Conservation (phyloP, 2,113 vertebrate genomes). For the Thermophis baileyi region DNA sequence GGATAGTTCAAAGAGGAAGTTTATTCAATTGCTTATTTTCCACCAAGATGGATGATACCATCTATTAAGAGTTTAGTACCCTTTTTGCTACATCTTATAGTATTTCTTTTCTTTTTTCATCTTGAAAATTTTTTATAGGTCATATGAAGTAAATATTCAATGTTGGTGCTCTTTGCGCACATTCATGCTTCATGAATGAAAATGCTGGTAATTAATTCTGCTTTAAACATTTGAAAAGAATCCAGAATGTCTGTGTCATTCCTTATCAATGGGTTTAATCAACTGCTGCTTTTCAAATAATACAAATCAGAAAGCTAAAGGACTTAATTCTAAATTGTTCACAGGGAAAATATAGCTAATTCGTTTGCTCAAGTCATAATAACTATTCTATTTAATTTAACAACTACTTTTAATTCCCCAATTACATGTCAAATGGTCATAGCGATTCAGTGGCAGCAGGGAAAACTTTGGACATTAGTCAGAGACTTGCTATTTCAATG, state of each 20-base stretch:
- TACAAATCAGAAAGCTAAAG: conserved; percentile 48
- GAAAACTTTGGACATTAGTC: not conserved
- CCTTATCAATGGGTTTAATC: conserved; percentile 52
- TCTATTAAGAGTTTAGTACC: accelerated
- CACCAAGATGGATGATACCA: not conserved
- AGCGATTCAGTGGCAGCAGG: not conserved
- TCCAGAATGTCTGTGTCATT: not conserved
- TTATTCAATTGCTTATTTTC: not conserved
- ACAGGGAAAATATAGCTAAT: conserved; percentile 34
- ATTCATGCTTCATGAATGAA: conserved; percentile 3
- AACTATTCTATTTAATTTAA: not conserved
- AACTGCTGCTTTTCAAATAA: conserved; percentile 49
- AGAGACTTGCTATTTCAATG: not conserved
- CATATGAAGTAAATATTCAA: not conserved
- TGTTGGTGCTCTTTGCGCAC: not conserved
- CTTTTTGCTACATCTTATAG: not conserved
- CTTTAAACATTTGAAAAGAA: conserved; percentile 17
- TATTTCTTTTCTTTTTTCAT: not conserved
- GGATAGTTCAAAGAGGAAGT: not conserved
- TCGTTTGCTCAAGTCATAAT: not conserved
- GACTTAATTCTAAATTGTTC: conserved; percentile 53
- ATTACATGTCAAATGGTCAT: not conserved
- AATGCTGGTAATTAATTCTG: conserved; percentile 42
- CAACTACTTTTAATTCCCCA: not conserved
- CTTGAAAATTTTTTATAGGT: not conserved